These are phyloP conservation scores for Lepas anatifera DNA, from an alignment of 2,888 invertebrate species.

Conservation along the genomic window DNA sequence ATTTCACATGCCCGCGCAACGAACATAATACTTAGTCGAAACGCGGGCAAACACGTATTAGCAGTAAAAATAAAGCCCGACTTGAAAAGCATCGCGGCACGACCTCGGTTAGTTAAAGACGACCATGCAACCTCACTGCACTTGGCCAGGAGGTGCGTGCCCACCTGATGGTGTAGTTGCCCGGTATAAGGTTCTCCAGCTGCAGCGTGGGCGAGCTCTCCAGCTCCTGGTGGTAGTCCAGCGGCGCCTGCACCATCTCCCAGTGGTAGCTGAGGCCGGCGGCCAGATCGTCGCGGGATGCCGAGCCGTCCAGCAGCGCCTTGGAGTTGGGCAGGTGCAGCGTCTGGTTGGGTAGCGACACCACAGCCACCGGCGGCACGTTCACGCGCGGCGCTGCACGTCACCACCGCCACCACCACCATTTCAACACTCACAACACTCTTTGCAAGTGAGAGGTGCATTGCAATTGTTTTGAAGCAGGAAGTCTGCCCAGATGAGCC, in stretches of 20 bases:
- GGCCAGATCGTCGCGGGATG: constrained; percentile 52
- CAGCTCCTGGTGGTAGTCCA: constrained; percentile 66
- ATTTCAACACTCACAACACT: no score
- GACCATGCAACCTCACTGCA: no score
- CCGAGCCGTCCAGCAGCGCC: constrained; percentile 71
- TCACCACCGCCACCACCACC: no score
- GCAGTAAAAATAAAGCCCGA: no score
- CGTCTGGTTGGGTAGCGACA: constrained; percentile 70
- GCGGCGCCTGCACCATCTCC: constrained; percentile 79
- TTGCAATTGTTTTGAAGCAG: no score
- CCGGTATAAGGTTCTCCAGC: constrained; percentile 71
- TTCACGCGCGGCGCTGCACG: constrained; percentile 62
- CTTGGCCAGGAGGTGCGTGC: constrained; percentile 22
- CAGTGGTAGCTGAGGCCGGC: constrained; percentile 79
- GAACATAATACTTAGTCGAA: no score
- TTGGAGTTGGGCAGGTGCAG: constrained; percentile 81
- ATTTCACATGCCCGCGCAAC: no score
- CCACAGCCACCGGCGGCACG: constrained; percentile 63
- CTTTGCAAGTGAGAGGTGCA: no score
- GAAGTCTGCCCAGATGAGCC: no score
- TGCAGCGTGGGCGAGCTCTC: constrained; percentile 70
- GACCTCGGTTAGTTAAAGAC: no score
- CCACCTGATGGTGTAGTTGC: constrained; percentile 73
- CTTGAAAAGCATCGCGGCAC: no score
- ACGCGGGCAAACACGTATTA: no score